Conservation (phyloP, 2,797 vertebrate genomes). For the Gouania willdenowi region DNA sequence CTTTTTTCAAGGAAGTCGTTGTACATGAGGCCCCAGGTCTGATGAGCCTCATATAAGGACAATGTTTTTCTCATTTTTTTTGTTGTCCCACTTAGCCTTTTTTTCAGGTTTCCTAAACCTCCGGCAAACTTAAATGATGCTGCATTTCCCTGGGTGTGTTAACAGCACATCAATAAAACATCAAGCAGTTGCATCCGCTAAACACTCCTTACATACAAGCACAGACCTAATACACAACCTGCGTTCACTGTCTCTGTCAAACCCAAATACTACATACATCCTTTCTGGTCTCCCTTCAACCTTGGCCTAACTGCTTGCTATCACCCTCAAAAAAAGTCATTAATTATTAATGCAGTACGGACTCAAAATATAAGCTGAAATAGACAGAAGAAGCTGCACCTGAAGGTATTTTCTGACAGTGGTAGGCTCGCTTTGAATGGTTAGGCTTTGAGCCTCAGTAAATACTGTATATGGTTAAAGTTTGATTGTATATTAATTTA, state of each 20-base stretch:
- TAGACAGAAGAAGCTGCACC: slow-evolving; percentile 40
- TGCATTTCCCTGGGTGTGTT: slow-evolving; percentile 64
- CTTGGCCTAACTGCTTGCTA: slow-evolving; percentile 46
- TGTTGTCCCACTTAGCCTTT: too few relatives aligned
- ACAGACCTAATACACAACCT: slow-evolving; percentile 1
- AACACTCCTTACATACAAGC: slow-evolving; percentile 24
- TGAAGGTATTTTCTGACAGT: slow-evolving; percentile 42
- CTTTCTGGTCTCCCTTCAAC: slow-evolving; percentile 46
- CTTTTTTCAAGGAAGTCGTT: too few relatives aligned
- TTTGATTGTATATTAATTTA: slow-evolving; percentile 34
- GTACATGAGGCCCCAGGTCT: too few relatives aligned
- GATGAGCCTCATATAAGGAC: too few relatives aligned
- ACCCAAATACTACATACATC: slow-evolving; percentile 19
- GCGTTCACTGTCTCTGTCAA: too few relatives aligned
- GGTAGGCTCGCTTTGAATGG: slow-evolving; percentile 36
- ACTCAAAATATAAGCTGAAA: slow-evolving; percentile 57
- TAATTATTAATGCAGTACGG: slow-evolving; percentile 60
- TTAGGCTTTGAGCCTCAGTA: slow-evolving; percentile 21
- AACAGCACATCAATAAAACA: slow-evolving; percentile 75
- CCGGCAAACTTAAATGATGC: slow-evolving; percentile 70
- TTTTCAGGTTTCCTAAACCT: slow-evolving; percentile 68
- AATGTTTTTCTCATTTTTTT: slow-evolving; percentile 54
- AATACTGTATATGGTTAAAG: slow-evolving; percentile 45
- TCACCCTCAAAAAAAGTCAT: slow-evolving; percentile 61
- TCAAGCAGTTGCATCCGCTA: slow-evolving; percentile 62